phyloP scores from a whole-genome alignment of 2,888 invertebrate species.

The Phengaris alcon region DNA sequence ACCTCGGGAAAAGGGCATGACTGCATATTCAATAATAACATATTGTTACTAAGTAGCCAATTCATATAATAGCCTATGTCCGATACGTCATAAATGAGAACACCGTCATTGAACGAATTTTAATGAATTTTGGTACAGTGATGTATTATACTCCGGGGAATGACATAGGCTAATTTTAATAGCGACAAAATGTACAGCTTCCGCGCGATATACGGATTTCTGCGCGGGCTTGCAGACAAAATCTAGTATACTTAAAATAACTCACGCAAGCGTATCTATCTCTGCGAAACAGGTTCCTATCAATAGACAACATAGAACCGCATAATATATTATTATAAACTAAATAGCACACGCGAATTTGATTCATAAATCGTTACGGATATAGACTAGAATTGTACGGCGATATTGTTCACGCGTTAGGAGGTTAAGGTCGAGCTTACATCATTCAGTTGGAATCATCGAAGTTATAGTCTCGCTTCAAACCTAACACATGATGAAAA shows the following conservation, averaged over 20 bases:
- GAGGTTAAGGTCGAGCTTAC: slow-evolving; percentile 24
- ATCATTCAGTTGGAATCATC: slow-evolving; percentile 25
- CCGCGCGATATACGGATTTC: too few relatives aligned
- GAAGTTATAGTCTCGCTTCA: slow-evolving; percentile 16
- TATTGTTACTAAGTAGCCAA: background rate
- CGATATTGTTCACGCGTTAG: slow-evolving; percentile 1
- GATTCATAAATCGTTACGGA: background rate
- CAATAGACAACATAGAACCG: slow-evolving; percentile 18
- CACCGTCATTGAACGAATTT: too few relatives aligned
- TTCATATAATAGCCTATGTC: background rate
- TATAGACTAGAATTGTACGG: background rate
- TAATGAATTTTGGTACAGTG: background rate
- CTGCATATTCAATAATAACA: background rate
- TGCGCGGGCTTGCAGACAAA: too few relatives aligned
- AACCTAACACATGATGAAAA: too few relatives aligned
- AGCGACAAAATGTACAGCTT: too few relatives aligned
- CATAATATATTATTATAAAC: slow-evolving; percentile 11
- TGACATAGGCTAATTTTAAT: too few relatives aligned
- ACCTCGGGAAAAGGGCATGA: background rate
- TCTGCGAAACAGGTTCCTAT: slow-evolving; percentile 20
- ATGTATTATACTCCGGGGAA: too few relatives aligned
- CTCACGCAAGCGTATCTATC: slow-evolving; percentile 17
- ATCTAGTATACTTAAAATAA: background rate
- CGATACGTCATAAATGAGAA: too few relatives aligned
- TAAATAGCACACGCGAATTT: background rate